Base-by-base conservation (phyloP, 2,888 invertebrate genomes). In the Helleia helle region DNA sequence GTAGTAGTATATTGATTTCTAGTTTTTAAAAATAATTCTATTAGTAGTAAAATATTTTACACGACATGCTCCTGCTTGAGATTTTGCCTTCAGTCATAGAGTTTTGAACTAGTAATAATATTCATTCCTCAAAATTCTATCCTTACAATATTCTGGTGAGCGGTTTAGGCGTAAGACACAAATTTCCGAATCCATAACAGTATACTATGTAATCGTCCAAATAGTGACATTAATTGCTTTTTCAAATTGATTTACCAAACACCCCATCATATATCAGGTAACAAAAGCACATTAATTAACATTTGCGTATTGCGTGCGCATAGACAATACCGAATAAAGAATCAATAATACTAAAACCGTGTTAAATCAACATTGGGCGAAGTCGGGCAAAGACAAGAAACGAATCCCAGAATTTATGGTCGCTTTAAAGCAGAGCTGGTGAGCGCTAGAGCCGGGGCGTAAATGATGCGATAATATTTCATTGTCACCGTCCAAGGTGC, bases 261-360 rank as follows among this genome's bases (percentile, higher is more conserved):
- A 13, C 12, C 15, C 28, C 5, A 9, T 56, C 64, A 67, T 71
- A 71, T 58, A 71, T 71, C 71, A 68, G 55, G 56, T 51, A 58
- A 62, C 62, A 65, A 68, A 63, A 55, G 66, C 60, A 68, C 71
- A 76, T 81, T 83, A 83, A 83, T 83, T 83, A 83, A 75, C 63
- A 56, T 52, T 55, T 58, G 59, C 62, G 65, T 73, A n/a, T n/a
- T 71, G 71, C 75, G 76, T 75, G 75, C 73, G 71, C 67, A 64
- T 65, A 70, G 76, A 80, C 81, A 79, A 70, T 70, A 63, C 63
- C 46, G 63, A 72, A 76, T 80, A 83, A 83, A 83, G 81, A 83
- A 84, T 84, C 84, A 83, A 84, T 84, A 84, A 77, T 69, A 76
- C 80, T 83, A 81, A 83, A 83, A 81, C 81, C 77, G 70, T 76